phyloP scores from a whole-genome alignment of 2,888 invertebrate species.

The Drosophila emarginata region DNA sequence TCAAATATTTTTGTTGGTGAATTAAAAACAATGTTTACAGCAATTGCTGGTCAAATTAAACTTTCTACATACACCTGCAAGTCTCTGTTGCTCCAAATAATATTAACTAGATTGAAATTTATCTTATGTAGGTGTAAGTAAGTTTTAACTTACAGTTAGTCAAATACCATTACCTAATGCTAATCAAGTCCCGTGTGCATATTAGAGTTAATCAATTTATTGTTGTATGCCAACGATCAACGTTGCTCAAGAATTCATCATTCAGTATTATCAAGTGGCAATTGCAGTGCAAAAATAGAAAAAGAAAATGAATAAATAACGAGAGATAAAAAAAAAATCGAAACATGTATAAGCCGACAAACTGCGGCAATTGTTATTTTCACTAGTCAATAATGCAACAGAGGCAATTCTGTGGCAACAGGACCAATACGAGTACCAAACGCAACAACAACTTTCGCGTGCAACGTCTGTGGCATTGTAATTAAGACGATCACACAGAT shows the following conservation, averaged over 20 bases:
- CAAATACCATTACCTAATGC: constrained; percentile 49
- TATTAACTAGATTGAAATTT: background rate
- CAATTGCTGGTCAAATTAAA: constrained; percentile 34
- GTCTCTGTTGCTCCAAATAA: background rate
- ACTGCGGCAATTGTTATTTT: constrained; percentile 66
- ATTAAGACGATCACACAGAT: constrained; percentile 61
- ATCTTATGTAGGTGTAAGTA: constrained; percentile 15
- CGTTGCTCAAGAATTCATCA: constrained; percentile 43
- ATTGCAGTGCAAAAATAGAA: constrained; percentile 12
- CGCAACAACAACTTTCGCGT: constrained; percentile 60
- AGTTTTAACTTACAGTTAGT: background rate
- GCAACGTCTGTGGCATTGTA: constrained; percentile 53
- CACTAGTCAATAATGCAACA: constrained; percentile 67
- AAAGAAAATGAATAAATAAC: background rate
- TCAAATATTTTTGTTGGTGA: constrained; percentile 37
- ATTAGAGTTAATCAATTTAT: constrained; percentile 40
- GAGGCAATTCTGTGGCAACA: constrained; percentile 27
- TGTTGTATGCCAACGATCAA: constrained; percentile 23
- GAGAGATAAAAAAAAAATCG: background rate
- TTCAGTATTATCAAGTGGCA: background rate
- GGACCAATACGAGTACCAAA: constrained; percentile 30
- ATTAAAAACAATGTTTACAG: constrained; percentile 48
- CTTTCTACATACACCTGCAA: constrained; percentile 55
- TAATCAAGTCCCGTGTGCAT: constrained; percentile 20
- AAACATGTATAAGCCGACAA: constrained; percentile 32